A percentile compares a stretch with the other conserved stretches of the same genome.
Evolutionary conservation across 2,797 vertebrate species (phyloP).

Genomic region (Lacerta viridis): DNA sequence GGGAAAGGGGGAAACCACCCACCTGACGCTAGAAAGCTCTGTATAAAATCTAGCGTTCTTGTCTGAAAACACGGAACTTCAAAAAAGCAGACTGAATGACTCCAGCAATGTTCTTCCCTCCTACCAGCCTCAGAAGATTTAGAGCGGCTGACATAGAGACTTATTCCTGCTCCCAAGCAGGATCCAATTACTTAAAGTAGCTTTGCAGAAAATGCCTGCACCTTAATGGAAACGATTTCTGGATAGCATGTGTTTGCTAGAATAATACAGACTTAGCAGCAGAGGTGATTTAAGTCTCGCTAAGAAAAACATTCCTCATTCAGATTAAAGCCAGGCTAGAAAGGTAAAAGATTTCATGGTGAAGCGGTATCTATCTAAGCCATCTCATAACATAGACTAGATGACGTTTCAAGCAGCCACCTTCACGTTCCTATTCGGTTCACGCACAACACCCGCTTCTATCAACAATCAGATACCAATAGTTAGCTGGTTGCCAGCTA

Average conservation of each 20-base stretch:
- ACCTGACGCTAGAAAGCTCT: conserved; percentile 51
- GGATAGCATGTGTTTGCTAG: background rate
- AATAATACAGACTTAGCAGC: background rate
- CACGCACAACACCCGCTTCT: background rate
- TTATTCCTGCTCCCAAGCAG: background rate
- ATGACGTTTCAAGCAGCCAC: background rate
- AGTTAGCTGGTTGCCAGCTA: background rate
- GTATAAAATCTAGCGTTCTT: conserved; percentile 14
- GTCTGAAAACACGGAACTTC: background rate
- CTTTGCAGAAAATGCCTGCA: background rate
- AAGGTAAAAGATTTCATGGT: background rate
- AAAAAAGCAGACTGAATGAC: background rate
- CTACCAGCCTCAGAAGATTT: background rate
- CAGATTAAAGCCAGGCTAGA: background rate
- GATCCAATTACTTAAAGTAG: background rate
- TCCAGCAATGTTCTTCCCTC: background rate
- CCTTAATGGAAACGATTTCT: background rate
- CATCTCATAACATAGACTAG: background rate
- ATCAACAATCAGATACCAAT: background rate
- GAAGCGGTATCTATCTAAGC: background rate
- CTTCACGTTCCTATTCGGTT: background rate
- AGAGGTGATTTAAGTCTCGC: background rate
- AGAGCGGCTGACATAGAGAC: background rate
- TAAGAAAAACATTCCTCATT: background rate
- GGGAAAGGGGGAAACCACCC: background rate